Percentiles rank a stretch among this genome's conserved stretches.
Conservation (phyloP, 2,888 invertebrate species). For the Melieria picta region DNA sequence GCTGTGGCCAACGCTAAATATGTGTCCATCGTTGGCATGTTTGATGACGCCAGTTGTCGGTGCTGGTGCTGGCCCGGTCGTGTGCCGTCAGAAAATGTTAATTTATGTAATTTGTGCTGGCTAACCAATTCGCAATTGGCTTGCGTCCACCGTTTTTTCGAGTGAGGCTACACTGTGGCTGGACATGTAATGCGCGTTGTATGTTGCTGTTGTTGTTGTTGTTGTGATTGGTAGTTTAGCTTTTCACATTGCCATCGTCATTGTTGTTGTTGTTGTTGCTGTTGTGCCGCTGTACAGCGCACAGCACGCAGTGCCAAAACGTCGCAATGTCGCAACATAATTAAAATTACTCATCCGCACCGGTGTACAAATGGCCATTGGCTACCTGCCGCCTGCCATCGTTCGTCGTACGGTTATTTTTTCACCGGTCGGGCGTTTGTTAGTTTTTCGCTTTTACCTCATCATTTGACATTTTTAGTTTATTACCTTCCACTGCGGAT, state of each 20-base stretch:
- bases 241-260: not conserved
- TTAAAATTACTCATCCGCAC: conserved; percentile 20
- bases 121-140: conserved; percentile 27
- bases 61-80: not conserved
- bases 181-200: too few species aligned
- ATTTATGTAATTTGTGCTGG: conserved; percentile 26
- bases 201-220: too few species aligned
- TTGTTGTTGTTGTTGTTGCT: not conserved
- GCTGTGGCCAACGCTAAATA: too few species aligned
- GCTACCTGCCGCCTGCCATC: not conserved
- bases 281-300: not conserved
- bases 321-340: conserved; percentile 25
- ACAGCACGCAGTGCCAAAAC: conserved; percentile 4
- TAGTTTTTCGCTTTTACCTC: conserved; percentile 22
- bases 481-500: conserved; percentile 47
- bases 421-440: conserved; percentile 14
- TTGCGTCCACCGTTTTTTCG: conserved; percentile 17
- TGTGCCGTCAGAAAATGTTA: conserved; percentile 10
- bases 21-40: not conserved
- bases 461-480: conserved; percentile 42
- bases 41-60: not conserved
- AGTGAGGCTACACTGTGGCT: not conserved
- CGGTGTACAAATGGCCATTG: not conserved
- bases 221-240: too few species aligned
- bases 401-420: conserved; percentile 8